Evolutionary conservation across 1,140 invertebrate genomes (phyloP), one percentile per base, ranked within the genome.

Genomic region (Drosophila nebulosa): DNA sequence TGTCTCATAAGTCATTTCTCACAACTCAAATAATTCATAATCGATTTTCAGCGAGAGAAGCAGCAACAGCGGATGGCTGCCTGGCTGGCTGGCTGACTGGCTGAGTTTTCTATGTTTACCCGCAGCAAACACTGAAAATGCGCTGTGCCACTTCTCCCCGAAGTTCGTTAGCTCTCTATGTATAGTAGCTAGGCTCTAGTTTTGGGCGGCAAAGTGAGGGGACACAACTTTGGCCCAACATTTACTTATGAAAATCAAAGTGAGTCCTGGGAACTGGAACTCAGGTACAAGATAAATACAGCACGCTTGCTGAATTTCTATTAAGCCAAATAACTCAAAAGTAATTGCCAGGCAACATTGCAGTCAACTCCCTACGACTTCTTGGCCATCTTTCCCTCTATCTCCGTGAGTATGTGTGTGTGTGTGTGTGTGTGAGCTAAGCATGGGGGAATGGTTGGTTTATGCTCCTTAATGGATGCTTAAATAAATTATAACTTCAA

Each of bases 1-100:
- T 74, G 79, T 90, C 88, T 90, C 83, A 85, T 85, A 90, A 90
- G 88, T 90, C 88, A 90, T 90, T 90, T 81, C 78, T 75, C 59
- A 30, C 73, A 84, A 79, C 79, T 90, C 83, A 85, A 90, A 90
- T 90, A 90, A 90, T 89, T 90, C 88, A 90, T 89, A 90, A 90
- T 90, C 88, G 89, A 90, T 90, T 89, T 77, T 69, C 55, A 58
- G 46, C 74, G 60, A 55, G 39, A 60, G 42, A 9, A 21, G 39
- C 24, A 30, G 18, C 36, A 14, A 60, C 57, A 36, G 24, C 2
- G 24, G 4, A 4, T 3, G 24, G 4, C n/a, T n/a, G n/a, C n/a
- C n/a, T n/a, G n/a, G n/a, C n/a, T n/a, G n/a, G n/a, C n/a, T n/a
- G n/a, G 30, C 30, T 24, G 30, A n/a, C 9, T 12, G 10, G 56